Conservation (phyloP, 2,113 vertebrate species). For the Tyrannus savana region DNA sequence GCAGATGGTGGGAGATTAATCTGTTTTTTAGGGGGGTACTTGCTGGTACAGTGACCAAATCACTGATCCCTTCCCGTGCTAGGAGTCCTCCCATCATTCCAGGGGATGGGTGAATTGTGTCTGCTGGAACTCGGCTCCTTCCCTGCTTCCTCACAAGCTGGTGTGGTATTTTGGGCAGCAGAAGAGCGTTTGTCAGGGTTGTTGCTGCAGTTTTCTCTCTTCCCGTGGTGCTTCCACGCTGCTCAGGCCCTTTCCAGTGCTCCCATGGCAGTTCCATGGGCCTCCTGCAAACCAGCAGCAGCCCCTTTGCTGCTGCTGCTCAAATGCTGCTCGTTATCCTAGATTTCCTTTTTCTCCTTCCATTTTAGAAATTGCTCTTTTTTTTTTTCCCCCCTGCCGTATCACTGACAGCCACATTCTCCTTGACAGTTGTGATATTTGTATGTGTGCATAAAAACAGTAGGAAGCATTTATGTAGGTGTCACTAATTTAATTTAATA, state of each 20-base stretch:
- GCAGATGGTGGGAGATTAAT: neutral
- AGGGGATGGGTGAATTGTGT: neutral
- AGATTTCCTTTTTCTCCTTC: neutral
- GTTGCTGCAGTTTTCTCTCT: neutral
- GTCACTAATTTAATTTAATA: slow-evolving; percentile 70
- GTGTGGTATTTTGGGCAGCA: neutral
- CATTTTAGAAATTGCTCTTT: slow-evolving; percentile 20
- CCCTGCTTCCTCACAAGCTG: neutral
- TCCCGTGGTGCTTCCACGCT: accelerated
- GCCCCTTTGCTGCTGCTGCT: neutral
- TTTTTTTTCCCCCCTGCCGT: neutral
- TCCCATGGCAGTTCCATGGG: neutral
- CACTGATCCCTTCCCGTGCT: neutral
- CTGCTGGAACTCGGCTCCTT: neutral
- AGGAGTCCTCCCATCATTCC: accelerated
- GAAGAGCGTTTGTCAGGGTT: neutral
- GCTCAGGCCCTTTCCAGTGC: neutral
- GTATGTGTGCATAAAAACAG: slow-evolving; percentile 48
- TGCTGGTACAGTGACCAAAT: neutral
- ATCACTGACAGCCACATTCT: slow-evolving; percentile 10
- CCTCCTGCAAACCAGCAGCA: neutral
- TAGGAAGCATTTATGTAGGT: slow-evolving; percentile 61
- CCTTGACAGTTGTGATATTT: slow-evolving; percentile 54
- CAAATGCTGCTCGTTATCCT: neutral
- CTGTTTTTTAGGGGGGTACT: neutral